Evolutionary conservation across 2,797 vertebrate species (phyloP), one percentile per base, ranked within the genome.

Genomic region (Menidia menidia): DNA sequence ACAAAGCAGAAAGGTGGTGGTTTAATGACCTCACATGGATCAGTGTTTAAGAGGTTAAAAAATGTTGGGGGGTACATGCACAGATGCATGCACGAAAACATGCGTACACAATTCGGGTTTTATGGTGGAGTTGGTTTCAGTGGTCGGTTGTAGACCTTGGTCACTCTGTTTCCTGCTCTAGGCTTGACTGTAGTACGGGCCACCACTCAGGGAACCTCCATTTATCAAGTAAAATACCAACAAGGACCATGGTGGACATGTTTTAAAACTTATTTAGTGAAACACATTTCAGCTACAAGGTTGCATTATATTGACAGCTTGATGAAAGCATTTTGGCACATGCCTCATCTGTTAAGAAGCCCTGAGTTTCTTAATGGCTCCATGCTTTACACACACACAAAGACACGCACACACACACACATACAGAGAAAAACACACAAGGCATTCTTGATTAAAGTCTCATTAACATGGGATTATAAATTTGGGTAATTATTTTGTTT

Each of bases 11-110:
- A 86, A 88, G 67, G 67, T 91, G 81, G 87, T 81, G 75, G 84
- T 80, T 84, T 87, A 80, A 88, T 93, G 83, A 93, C 92, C 92
- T 88, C 93, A 92, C 87, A 93, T 92, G 92, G 91, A 87, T 90
- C 71, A 87, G 87, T 90, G 82, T 92, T 93, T 89, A 90, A 77
- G 85, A 87, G 80, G 81, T 87, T 89, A 62, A 64, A 32, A 85
- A 89, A 89, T 83, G 76, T 80, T 62, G 76, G 71, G 58, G 71
- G 68, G 83, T 75, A 86, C 62, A 54, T 68, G 68, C 64, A 68
- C 55, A 45, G 43, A 66, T 54, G 64, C 16, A 32, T 16, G 41
- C 44, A 64, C 54, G 65, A 60, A 71, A 41, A 75, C 51, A 63
- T 31, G 42, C 61, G 63, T 56, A 39, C 57, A 50, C 61, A 55